phyloP scores from a whole-genome alignment of 2,113 vertebrate genomes.

The Orthonyx spaldingii region DNA sequence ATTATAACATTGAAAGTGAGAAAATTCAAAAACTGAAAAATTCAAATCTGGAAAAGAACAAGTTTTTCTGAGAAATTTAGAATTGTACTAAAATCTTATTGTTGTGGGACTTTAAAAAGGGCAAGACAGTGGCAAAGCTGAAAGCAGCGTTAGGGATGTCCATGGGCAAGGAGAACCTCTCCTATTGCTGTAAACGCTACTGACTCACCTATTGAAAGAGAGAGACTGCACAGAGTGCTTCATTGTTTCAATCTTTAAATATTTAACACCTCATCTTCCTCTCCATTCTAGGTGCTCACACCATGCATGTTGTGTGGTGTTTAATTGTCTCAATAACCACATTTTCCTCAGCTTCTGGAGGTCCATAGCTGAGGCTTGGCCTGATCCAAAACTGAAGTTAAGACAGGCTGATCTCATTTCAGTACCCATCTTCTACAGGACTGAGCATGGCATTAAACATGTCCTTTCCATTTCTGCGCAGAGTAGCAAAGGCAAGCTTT shows the following conservation, averaged over 20 bases:
- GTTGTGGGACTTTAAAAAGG: not conserved
- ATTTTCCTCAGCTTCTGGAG: not conserved
- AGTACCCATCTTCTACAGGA: not conserved
- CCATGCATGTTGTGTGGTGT: accelerated
- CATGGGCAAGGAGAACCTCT: not conserved
- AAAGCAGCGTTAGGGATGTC: not conserved
- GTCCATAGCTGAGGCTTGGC: not conserved
- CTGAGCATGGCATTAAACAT: not conserved
- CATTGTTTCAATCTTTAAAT: not conserved
- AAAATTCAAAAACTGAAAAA: not conserved
- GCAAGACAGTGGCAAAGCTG: not conserved
- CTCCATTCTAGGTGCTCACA: not conserved
- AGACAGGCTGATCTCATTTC: not conserved
- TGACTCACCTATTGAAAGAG: not conserved
- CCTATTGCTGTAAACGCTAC: not conserved
- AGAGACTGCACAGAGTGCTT: not conserved
- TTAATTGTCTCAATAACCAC: not conserved
- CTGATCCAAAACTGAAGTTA: not conserved
- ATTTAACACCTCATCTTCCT: not conserved
- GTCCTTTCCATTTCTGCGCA: not conserved
- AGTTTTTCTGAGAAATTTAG: not conserved
- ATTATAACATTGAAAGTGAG: not conserved
- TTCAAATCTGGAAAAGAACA: not conserved
- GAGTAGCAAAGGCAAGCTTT: not conserved
- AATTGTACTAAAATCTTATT: not conserved